Base-by-base conservation (phyloP, 1,140 invertebrate genomes). In the Lepidurus packardi region DNA sequence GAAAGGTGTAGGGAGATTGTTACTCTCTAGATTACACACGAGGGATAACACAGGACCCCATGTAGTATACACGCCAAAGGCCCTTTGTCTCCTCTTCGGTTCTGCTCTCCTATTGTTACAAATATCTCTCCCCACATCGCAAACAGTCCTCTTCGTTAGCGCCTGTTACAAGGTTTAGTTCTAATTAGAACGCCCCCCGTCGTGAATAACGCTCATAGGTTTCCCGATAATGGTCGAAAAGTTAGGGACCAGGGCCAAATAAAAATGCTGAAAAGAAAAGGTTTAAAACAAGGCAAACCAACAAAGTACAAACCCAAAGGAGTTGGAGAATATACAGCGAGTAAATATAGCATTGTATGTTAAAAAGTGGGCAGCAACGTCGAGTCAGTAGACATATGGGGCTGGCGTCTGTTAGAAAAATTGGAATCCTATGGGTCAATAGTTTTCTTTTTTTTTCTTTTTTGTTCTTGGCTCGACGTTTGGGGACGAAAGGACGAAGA, bases 61-160 rank as follows among this genome's bases (percentile, higher is more conserved):
- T 65, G 53, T 65, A 21, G 53, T 21, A 16, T 65, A 13, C 9
- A 65, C 13, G 53, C 16, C 53, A 65, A 47, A 65, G 53, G 13
- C 53, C 53, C 53, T 65, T 65, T 65, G 9, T 65, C 53, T 65
- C 53, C 45, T 65, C 53, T 13, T 21, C 13, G 53, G 6, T 9
- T 16, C 53, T 65, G 53, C 16, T 65, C 53, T 65, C 13, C 53
- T 65, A 65, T 65, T 65, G 53, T 65, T 65, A 65, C 53, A 65
- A 7, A 65, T 65, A 9, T 65, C 53, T 65, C 9, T 65, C 53
- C 34, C 53, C 21, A 65, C 9, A 65, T 65, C 6, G 53, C 53
- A 65, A 9, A 65, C 8, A 65, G 53, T 65, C 53, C 8, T 65
- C 16, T 16, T 65, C 53, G 53, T 65, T 65, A 65, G 53, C 53